Base-by-base conservation (phyloP, 53 echinoderm and acorn worm species). In the Echinometra lucunter region DNA sequence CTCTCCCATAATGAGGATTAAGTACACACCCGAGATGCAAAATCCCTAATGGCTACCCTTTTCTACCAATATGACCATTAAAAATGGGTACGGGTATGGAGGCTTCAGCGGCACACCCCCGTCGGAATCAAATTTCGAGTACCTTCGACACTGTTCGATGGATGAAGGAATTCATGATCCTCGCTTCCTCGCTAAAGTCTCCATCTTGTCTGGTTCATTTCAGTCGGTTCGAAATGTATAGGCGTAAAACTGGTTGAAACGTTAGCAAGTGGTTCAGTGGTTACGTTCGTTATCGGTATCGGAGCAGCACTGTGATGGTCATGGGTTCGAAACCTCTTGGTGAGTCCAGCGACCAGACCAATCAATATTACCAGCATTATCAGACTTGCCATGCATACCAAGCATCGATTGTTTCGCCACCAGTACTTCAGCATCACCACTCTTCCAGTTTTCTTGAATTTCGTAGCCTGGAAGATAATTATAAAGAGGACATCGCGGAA, bases 401-500 rank as follows among this genome's bases (percentile, higher is more conserved):
- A 37, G 21, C 63, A 89, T 18, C 89, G 89, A 45, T 89, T 58
- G 58, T 60, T 60, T 19, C 60, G 58, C 63, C 89, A 89, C 89
- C 89, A 89, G 60, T 89, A 60, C 30, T 38, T 57, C 58, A 37
- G 1, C 57, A 58, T 21, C 60, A 89, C 63, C 7, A 18, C 37
- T 38, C 60, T 25, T 38, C 89, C 58, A 21, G 89, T 89, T 40
- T 89, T 89, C 63, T 60, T 57, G 40, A 89, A 89, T 23, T 34
- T 23, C 57, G 37, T 30, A 23, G 60, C 57, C 89, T 89, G 58
- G 11, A 58, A 13, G 37, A 35, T 18, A 85, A 13, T 1, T 4
- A 44, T 25, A 82, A 82, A 44, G 83, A 45, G 44, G 78, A 78
- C 17, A 3, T 19, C 17, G 21, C 0, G 21, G 7, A 63, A 63